Percentiles rank a stretch among this genome's conserved stretches.
Evolutionary conservation across 2,113 vertebrate genomes (phyloP).

Genomic region (Gopherus evgoodei): DNA sequence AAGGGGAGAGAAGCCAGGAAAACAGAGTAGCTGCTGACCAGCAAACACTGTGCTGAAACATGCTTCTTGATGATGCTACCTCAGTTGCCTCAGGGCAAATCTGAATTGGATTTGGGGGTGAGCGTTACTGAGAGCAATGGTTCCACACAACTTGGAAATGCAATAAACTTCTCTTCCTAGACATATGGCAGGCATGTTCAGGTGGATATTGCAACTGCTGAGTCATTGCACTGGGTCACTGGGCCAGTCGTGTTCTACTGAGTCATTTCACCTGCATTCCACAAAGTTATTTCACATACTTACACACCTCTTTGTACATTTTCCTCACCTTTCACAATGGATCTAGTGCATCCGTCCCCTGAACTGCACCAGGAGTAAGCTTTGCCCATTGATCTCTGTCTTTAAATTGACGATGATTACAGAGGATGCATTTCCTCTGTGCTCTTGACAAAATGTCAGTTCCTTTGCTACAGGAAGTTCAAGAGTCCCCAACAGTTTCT

Average conservation of each 20-base stretch:
- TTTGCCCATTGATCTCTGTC: background rate
- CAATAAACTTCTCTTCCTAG: background rate
- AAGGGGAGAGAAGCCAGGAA: background rate
- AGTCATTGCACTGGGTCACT: background rate
- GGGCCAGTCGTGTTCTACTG: background rate
- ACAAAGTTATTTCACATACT: rapidly evolving
- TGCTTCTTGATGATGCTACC: background rate
- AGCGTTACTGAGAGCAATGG: background rate
- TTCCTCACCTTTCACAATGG: rapidly evolving
- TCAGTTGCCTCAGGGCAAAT: background rate
- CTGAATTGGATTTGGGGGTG: rapidly evolving
- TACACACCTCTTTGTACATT: background rate
- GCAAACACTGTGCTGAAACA: background rate
- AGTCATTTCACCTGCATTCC: background rate
- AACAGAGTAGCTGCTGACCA: no score
- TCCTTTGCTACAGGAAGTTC: background rate
- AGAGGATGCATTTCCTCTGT: background rate
- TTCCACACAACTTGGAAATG: rapidly evolving
- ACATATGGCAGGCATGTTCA: background rate
- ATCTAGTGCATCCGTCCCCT: background rate
- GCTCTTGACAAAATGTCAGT: background rate
- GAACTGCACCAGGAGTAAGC: background rate
- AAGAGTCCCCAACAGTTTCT: background rate
- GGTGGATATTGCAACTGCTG: background rate
- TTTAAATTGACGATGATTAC: background rate